Evolutionary conservation across 2,888 invertebrate genomes (phyloP).

Genomic region (Encarsia formosa): DNA sequence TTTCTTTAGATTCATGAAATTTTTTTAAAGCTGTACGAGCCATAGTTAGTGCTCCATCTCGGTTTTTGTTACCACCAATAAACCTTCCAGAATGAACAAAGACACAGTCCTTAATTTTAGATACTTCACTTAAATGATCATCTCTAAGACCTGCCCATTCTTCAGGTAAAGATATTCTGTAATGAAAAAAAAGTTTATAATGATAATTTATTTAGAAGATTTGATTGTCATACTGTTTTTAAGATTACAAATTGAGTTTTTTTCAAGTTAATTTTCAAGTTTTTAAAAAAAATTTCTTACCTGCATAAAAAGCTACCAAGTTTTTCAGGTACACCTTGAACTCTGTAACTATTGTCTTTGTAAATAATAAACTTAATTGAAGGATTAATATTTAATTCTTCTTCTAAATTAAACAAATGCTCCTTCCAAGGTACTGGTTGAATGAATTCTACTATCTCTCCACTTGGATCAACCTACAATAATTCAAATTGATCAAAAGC

Average conservation of each 20-base stretch:
- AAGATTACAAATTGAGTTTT: neutral
- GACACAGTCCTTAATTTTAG: conserved; percentile 69
- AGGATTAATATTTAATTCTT: conserved; percentile 62
- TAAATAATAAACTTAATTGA: conserved; percentile 72
- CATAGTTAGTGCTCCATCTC: conserved; percentile 82
- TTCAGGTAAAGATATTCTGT: conserved; percentile 71
- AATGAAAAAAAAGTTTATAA: too few relatives aligned
- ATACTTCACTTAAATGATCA: conserved; percentile 62
- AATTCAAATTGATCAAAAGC: too few relatives aligned
- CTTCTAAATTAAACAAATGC: conserved; percentile 80
- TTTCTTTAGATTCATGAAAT: too few relatives aligned
- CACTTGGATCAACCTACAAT: conserved; percentile 55
- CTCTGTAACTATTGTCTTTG: conserved; percentile 72
- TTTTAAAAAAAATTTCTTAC: conserved; percentile 43
- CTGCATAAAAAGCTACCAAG: conserved; percentile 68
- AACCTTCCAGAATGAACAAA: conserved; percentile 91
- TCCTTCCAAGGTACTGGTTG: conserved; percentile 86
- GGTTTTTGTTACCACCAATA: conserved; percentile 82
- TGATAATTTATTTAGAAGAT: too few relatives aligned
- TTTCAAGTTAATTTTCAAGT: neutral
- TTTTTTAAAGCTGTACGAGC: conserved; percentile 66
- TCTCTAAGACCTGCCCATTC: conserved; percentile 85
- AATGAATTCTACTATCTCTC: conserved; percentile 74
- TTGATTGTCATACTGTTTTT: too few relatives aligned
- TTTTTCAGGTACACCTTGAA: conserved; percentile 76